Percentiles rank a stretch among this genome's conserved stretches.
Evolutionary conservation across 2,113 vertebrate species (phyloP).

Genomic region (Gambusia holbrooki): DNA sequence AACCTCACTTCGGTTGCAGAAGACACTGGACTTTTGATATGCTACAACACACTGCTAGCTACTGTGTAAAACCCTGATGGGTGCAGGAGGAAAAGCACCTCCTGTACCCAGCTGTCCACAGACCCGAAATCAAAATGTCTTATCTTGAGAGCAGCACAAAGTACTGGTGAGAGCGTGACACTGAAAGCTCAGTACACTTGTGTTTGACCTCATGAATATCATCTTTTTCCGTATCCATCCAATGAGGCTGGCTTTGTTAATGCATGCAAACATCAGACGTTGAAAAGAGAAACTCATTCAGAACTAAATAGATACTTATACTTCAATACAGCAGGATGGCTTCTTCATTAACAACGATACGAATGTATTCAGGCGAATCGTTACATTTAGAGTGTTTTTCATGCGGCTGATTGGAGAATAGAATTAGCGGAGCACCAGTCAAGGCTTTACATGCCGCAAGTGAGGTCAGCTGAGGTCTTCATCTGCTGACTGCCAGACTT

Average conservation of each 20-base stretch:
- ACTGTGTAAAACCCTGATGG: not conserved
- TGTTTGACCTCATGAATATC: constrained; percentile 92
- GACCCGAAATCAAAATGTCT: constrained; percentile 28
- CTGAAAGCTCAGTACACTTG: constrained; percentile 94
- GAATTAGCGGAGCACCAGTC: not conserved
- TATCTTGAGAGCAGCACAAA: constrained; percentile 94
- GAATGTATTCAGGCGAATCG: not conserved
- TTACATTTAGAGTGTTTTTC: constrained; percentile 13
- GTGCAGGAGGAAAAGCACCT: not conserved
- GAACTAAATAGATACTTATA: not conserved
- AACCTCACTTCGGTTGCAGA: constrained; percentile 6
- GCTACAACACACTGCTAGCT: not conserved
- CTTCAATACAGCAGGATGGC: constrained; percentile 10
- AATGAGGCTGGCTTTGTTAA: not conserved
- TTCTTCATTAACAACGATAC: constrained; percentile 1
- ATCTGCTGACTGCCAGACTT: not conserved
- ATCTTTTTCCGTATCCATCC: constrained; percentile 69
- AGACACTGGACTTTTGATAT: not conserved
- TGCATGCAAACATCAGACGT: not conserved
- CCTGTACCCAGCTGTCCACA: not conserved
- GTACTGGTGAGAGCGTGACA: constrained; percentile 90
- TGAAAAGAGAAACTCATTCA: not conserved
- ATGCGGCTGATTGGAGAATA: not conserved
- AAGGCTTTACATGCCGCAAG: constrained; percentile 7
- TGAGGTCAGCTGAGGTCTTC: constrained; percentile 13